Conservation (phyloP, 2,113 vertebrate genomes). For the Microtus richardsoni region DNA sequence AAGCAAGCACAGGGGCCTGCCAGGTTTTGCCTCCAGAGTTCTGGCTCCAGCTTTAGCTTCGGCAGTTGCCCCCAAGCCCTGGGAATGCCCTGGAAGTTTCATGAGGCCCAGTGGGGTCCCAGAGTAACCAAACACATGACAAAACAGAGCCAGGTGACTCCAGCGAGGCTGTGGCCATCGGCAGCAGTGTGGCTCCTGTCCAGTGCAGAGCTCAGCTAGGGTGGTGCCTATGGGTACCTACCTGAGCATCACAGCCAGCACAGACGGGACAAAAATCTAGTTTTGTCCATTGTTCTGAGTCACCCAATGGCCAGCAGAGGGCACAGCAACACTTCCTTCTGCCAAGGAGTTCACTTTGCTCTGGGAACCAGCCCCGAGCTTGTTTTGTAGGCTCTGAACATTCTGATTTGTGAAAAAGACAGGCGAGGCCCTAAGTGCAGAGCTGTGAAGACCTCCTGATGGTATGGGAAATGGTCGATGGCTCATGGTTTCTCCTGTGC, state of each 20-base stretch:
- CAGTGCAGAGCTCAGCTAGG: fast-evolving
- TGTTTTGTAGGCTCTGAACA: neutral
- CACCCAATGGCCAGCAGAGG: slow-evolving; percentile 78
- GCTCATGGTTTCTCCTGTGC: neutral
- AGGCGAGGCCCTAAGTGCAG: neutral
- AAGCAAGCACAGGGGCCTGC: slow-evolving; percentile 53
- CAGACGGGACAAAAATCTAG: neutral
- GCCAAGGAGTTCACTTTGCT: neutral
- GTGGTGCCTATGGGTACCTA: fast-evolving
- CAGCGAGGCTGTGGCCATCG: fast-evolving
- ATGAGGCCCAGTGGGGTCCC: neutral
- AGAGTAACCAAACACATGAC: neutral
- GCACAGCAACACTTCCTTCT: slow-evolving; percentile 69
- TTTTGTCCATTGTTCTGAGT: neutral
- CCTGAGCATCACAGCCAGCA: no score
- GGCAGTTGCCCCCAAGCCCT: slow-evolving; percentile 47
- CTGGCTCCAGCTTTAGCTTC: neutral
- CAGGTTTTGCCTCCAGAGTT: slow-evolving; percentile 47
- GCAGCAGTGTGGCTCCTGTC: neutral
- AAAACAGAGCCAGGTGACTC: neutral
- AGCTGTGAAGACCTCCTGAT: neutral
- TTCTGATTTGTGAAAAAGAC: neutral
- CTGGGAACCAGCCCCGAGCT: neutral
- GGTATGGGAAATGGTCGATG: fast-evolving
- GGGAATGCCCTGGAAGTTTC: neutral